phyloP scores from a whole-genome alignment of 2,888 invertebrate species.

The Heliconius charithonia region DNA sequence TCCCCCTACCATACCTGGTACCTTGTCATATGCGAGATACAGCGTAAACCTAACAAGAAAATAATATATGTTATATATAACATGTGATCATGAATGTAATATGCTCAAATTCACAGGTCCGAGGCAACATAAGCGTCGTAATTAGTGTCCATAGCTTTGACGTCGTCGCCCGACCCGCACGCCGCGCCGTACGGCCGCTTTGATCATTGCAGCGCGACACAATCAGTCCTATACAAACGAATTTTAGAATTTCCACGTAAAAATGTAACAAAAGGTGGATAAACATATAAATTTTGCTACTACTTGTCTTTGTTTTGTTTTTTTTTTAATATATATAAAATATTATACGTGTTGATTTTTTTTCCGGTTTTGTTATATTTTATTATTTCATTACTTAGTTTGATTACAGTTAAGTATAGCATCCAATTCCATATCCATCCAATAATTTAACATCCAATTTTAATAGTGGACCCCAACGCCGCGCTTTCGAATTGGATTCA shows the following conservation, averaged over 20 bases:
- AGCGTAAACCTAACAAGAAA: neutral
- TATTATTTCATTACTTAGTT: too few relatives aligned
- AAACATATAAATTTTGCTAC: neutral
- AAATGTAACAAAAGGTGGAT: constrained; percentile 1
- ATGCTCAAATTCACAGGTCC: constrained; percentile 16
- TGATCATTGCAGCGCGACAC: constrained; percentile 30
- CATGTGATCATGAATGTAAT: constrained; percentile 6
- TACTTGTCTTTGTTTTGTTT: neutral
- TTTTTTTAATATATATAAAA: neutral
- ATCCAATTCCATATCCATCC: too few relatives aligned
- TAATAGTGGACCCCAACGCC: too few relatives aligned
- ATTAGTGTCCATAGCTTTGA: constrained; percentile 29
- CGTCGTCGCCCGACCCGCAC: constrained; percentile 29
- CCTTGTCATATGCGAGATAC: too few relatives aligned
- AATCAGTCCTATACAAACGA: constrained; percentile 28
- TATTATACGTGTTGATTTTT: too few relatives aligned
- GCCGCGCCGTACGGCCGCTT: constrained; percentile 11
- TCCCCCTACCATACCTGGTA: too few relatives aligned
- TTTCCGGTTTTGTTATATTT: too few relatives aligned
- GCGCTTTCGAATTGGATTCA: too few relatives aligned
- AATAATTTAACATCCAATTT: too few relatives aligned
- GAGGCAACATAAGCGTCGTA: constrained; percentile 9
- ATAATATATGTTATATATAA: neutral
- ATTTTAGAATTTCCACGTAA: constrained; percentile 20
- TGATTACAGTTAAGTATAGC: too few relatives aligned